Evolutionary conservation across 2,888 invertebrate species (phyloP), one percentile per base, ranked within the genome.

Genomic region (Argyra leucocephala): DNA sequence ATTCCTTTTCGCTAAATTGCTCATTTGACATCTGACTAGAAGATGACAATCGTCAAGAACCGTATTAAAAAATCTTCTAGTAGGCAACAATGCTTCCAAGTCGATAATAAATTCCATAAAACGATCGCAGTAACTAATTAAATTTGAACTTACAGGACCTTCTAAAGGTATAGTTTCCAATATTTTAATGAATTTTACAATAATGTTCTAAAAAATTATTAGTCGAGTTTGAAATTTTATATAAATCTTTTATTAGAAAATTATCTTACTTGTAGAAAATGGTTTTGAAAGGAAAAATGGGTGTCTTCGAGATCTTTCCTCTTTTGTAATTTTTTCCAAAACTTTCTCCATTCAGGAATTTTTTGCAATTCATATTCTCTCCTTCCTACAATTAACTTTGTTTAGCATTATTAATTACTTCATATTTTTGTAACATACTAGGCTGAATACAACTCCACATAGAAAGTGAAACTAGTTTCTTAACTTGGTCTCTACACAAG

Each of bases 21-120:
- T 90, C 70, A 97, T 82, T 72, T 90, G 87, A 74, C 96, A 93
- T 63, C 91, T 86, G 12, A 96, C 94, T 61, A 99, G 90, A 57
- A 98, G 82, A 78, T 99, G 97, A 68, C 90, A 88, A 80, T 96
- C 95, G 76, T 98, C 96, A 79, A 99, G 84, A 1, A 99, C 88
- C 0, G 93, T 92, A 80, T 98, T 97, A 80, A 99, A 96, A 81
- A 97, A 99, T 63, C 99, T 85, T 57, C 99, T 85, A 0, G 98
- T 99, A 0, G 96, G 96, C 73, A 99, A 80, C 69, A 97, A 82
- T 1, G 97, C 95, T 76, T 98, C 97, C 71, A 99, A 82, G 78
- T 99, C 99, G 66, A 97, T 96, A 80, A 98, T 84, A 69, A 99
- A 82, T 81, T 99, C 97, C 68, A 99, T 78, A 80, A 98, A 97